These are phyloP conservation scores for Peromyscus attwateri DNA, from an alignment of 2,797 vertebrate species.

Conservation along the genomic window DNA sequence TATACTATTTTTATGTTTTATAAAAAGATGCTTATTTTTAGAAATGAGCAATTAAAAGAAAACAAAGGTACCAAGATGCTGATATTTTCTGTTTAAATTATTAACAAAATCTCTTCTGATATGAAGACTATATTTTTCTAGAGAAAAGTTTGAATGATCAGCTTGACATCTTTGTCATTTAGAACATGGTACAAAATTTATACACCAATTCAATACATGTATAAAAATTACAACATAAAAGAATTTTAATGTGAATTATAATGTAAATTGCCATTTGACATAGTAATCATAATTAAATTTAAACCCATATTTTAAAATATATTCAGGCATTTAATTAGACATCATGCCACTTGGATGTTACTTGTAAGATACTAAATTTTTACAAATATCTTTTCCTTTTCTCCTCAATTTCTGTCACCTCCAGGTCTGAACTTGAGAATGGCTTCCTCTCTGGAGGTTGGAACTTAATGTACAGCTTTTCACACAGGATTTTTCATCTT, in stretches of 20 bases:
- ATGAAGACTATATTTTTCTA: background rate
- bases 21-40: background rate
- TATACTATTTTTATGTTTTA: background rate
- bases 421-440: background rate
- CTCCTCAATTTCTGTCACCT: background rate
- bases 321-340: background rate
- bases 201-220: background rate
- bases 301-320: slow-evolving; percentile 15
- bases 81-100: background rate
- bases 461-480: background rate
- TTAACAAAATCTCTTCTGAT: background rate
- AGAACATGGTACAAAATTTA: background rate
- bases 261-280: slow-evolving; percentile 10
- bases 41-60: slow-evolving; percentile 24
- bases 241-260: background rate
- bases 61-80: background rate
- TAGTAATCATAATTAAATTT: background rate
- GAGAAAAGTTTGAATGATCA: background rate
- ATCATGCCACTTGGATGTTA: background rate
- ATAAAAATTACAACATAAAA: slow-evolving; percentile 4
- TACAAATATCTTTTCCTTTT: background rate
- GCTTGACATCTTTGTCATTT: background rate
- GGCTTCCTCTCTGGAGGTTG: background rate
- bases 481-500: background rate
- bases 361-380: background rate